Evolutionary conservation across 2,113 vertebrate species (phyloP).

Genomic region (Cisticola juncidis): DNA sequence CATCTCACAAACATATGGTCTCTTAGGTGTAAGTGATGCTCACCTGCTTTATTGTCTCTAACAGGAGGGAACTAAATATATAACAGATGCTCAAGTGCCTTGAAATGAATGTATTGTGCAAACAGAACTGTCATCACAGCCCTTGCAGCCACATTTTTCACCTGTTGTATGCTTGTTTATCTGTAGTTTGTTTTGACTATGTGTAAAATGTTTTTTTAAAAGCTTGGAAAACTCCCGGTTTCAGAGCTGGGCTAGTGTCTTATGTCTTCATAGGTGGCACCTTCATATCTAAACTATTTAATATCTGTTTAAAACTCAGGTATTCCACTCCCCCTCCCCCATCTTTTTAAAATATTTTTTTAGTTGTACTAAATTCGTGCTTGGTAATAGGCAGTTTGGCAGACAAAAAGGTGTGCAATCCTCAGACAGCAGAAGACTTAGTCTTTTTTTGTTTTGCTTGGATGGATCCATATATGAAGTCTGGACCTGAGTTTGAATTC

Average conservation of each 20-base stretch:
- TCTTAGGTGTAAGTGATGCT: not conserved
- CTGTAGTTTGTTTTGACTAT: slow-evolving; percentile 19
- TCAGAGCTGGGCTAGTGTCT: not conserved
- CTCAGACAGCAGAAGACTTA: not conserved
- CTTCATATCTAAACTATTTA: not conserved
- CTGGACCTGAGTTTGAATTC: not conserved
- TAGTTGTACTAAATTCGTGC: not conserved
- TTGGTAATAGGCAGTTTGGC: not conserved
- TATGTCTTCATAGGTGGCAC: not conserved
- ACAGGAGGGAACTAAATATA: not conserved
- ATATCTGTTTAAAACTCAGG: not conserved
- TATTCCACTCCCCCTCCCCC: not conserved
- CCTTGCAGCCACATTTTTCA: slow-evolving; percentile 34
- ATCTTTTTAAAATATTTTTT: not conserved
- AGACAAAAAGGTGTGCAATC: not conserved
- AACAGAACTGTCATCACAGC: slow-evolving; percentile 21
- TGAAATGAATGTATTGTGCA: slow-evolving; percentile 13
- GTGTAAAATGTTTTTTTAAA: not conserved
- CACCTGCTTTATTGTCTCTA: slow-evolving; percentile 21
- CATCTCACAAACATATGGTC: slow-evolving; percentile 4
- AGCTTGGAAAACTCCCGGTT: not conserved
- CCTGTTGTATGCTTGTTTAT: slow-evolving; percentile 9
- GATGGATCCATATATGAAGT: not conserved
- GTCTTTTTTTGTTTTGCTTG: not conserved
- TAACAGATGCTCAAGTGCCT: slow-evolving; percentile 27